Evolutionary conservation across 2,888 invertebrate genomes (phyloP), one percentile per base, ranked within the genome.

Genomic region (Cistogaster globosa): DNA sequence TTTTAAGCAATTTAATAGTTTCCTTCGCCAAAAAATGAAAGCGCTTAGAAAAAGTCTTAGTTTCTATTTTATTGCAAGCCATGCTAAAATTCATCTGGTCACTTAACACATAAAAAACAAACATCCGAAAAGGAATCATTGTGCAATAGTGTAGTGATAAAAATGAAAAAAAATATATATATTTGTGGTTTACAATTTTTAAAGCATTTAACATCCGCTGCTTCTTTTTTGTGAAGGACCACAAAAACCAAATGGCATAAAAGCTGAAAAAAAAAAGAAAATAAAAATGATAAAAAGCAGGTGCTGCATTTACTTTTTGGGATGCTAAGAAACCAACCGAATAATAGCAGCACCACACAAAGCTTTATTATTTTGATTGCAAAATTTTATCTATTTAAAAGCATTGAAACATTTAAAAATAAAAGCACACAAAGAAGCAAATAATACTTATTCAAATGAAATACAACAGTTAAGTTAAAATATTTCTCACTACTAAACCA

Each of bases 181-280:
- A 32, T 32, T 32, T 82, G 69, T 71, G 82, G 78, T 42, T 76
- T 71, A 68, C 55, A 55, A 80, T 77, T 80, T 78, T 78, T 75
- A 75, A 68, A 68, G 76, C 83, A 80, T 81, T 63, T 65, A 84
- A 86, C 86, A 81, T 84, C 84, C 84, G 80, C 51, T 79, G 67
- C 58, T 77, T 68, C 45, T 58, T 53, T 80, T 22, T 20, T 55
- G 69, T 67, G 57, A 75, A 57, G 22, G 48, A 38, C 71, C 76
- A 77, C 65, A 65, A 71, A 67, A 76, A 45, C 2, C 16, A 63
- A 42, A 55, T 62, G n/a, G 36, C 32, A 60, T n/a, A 62, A 62
- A 71, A 48, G 20, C 38, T 48, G 45, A 16, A 42, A 36, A 63
- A 62, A 42, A n/a, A n/a, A n/a, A n/a, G n/a, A n/a, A n/a, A n/a